These are phyloP conservation scores for Drosophila mulleri DNA, from an alignment of 2,888 invertebrate genomes.

Conservation along the genomic window DNA sequence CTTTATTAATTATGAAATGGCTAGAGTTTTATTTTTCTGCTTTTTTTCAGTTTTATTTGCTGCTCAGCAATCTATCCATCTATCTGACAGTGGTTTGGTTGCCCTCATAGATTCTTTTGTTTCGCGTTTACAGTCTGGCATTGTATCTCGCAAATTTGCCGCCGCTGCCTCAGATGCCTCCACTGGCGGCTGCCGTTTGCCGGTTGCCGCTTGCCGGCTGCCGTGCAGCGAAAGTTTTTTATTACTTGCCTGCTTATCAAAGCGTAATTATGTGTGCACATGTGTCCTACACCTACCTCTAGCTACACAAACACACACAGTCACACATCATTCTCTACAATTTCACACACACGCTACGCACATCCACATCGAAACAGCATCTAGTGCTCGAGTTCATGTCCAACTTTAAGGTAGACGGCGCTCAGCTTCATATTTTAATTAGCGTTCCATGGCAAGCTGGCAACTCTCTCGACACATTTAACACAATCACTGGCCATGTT, in stretches of 20 bases:
- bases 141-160: constrained; percentile 41
- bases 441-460: constrained; percentile 40
- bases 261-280: constrained; percentile 74
- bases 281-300: constrained; percentile 42
- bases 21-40: constrained; percentile 46
- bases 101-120: constrained; percentile 73
- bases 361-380: constrained; percentile 7
- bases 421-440: constrained; percentile 63
- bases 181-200: not conserved
- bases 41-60: constrained; percentile 21
- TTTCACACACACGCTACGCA: constrained; percentile 39
- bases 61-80: constrained; percentile 58
- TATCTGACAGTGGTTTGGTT: constrained; percentile 43
- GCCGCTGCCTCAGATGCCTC: not conserved
- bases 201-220: not conserved
- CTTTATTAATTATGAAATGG: constrained; percentile 77
- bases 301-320: constrained; percentile 24
- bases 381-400: constrained; percentile 12
- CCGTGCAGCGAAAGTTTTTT: constrained; percentile 48
- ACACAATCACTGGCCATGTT: constrained; percentile 54
- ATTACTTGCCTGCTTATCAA: constrained; percentile 78
- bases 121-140: constrained; percentile 64
- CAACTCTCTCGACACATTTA: constrained; percentile 57
- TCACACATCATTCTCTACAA: constrained; percentile 52
- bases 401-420: constrained; percentile 53